Evolutionary conservation across 2,113 vertebrate species (phyloP).

Genomic region (Xyliphius kryptos): DNA sequence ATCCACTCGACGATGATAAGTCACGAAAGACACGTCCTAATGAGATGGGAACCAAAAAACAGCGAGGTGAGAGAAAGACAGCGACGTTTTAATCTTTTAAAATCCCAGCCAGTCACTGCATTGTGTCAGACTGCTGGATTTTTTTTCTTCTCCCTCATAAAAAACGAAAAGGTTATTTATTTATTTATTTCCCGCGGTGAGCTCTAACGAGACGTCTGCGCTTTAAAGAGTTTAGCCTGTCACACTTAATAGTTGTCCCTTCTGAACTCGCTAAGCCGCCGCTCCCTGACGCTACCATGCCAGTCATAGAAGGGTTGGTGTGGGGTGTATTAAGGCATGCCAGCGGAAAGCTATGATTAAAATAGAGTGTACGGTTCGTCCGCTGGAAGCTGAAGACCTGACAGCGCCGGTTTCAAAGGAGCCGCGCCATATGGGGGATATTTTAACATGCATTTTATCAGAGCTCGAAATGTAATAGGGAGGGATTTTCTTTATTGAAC

Average conservation of each 20-base stretch:
- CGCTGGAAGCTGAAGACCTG: neutral
- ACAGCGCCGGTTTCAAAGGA: conserved; percentile 20
- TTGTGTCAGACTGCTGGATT: conserved; percentile 60
- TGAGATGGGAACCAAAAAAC: conserved; percentile 54
- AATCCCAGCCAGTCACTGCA: conserved; percentile 56
- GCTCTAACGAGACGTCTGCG: conserved; percentile 56
- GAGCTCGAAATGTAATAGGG: conserved; percentile 19
- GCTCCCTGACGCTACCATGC: conserved; percentile 28
- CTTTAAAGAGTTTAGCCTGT: conserved; percentile 56
- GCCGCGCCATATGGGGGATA: conserved; percentile 13
- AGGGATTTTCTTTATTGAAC: conserved; percentile 14
- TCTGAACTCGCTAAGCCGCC: conserved; percentile 41
- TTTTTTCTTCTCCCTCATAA: conserved; percentile 14
- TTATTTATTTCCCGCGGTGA: conserved; percentile 47
- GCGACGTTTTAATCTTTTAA: conserved; percentile 61
- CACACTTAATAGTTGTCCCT: conserved; percentile 49
- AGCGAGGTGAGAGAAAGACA: conserved; percentile 47
- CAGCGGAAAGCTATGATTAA: conserved; percentile 30
- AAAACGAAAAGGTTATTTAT: conserved; percentile 51
- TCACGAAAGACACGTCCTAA: conserved; percentile 60
- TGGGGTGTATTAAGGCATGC: conserved; percentile 32
- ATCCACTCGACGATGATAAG: conserved; percentile 59
- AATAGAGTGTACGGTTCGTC: conserved; percentile 24
- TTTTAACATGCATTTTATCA: conserved; percentile 34
- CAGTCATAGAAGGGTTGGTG: conserved; percentile 31